A percentile compares a stretch with the other conserved stretches of the same genome.
phyloP scores from a whole-genome alignment of 2,113 vertebrate species.

The Spea bombifrons region DNA sequence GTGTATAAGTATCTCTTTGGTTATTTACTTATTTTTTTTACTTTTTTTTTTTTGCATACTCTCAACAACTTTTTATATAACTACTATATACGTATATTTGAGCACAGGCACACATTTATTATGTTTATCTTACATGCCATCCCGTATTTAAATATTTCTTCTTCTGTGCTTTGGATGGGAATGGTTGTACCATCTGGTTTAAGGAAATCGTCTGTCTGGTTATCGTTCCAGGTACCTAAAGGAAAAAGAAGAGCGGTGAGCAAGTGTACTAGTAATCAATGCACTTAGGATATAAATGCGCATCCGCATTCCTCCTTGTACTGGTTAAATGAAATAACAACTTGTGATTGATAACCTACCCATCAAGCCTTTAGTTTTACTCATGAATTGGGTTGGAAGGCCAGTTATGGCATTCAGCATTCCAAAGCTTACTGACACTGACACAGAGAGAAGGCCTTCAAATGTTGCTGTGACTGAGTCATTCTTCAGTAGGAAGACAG shows the following conservation, averaged over 20 bases:
- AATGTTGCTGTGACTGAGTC: constrained; percentile 53
- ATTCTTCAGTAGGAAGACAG: constrained; percentile 33
- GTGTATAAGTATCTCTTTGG: too few relatives aligned
- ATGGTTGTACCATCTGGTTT: constrained; percentile 50
- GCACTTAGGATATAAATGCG: too few relatives aligned
- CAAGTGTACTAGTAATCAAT: background rate
- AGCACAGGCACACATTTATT: too few relatives aligned
- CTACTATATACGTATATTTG: too few relatives aligned
- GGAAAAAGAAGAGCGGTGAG: background rate
- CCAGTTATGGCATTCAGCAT: constrained; percentile 49
- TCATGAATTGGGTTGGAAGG: constrained; percentile 49
- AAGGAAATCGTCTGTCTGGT: constrained; percentile 53
- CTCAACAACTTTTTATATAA: too few relatives aligned
- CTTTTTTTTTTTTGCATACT: too few relatives aligned
- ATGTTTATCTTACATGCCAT: constrained; percentile 3
- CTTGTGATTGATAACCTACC: constrained; percentile 42
- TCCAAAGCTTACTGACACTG: constrained; percentile 41
- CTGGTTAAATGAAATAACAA: too few relatives aligned
- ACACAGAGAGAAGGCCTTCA: constrained; percentile 45
- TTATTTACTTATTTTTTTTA: too few relatives aligned
- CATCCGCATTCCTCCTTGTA: too few relatives aligned
- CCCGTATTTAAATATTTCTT: constrained; percentile 11
- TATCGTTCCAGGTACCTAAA: constrained; percentile 56
- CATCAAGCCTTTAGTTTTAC: constrained; percentile 53
- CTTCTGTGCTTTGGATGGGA: constrained; percentile 40